Base-by-base conservation (phyloP, 2,888 invertebrate genomes). In the Mallateleia sp. region DNA sequence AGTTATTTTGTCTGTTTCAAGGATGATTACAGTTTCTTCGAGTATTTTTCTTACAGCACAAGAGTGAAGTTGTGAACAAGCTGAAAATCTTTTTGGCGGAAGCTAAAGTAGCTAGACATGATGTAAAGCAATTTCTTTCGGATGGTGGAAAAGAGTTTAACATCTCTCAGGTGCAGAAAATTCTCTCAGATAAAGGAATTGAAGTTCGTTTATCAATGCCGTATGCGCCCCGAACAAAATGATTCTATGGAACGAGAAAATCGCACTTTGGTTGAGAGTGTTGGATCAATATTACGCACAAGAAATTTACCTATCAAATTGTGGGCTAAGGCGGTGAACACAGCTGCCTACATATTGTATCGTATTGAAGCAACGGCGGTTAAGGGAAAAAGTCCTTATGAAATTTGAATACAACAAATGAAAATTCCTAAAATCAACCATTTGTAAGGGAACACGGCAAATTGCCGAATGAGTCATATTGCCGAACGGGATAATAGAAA, bases 331-430 rank as follows among this genome's bases (percentile, higher is more conserved):
- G 72, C 90, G 18, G 85, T 89, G 2, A 89, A 52, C 28, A 81
- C 87, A 42, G 90, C 88, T 54, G 89, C 89, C 24, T 90, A 90
- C 62, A 58, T 90, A 42, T 34, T 90, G 47, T 90, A 91, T 56
- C 74, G 88, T 81, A 91, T 90, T 11, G 89, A 89, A 74, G 89
- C 90, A 82, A 92, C 92, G 28, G n/a, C 45, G 47, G 83, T 88
- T 62, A 80, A 90, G 62, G 88, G 79, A 25, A 87, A 90, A 56
- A 91, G 87, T 82, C 92, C 91, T 8, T 91, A 87, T 66, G 91
- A 92, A 71, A 32, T 67, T 0, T 67, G 50, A n/a, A 32, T 85
- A 87, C 47, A 71, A 80, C 2, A 90, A 81, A 75, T n/a, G n/a
- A n/a, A n/a, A n/a, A n/a, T n/a, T n/a, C n/a, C n/a, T n/a, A n/a